Evolutionary conservation across 2,797 vertebrate species (phyloP), one percentile per base, ranked within the genome.

Genomic region (Lophotriccus pileatus): DNA sequence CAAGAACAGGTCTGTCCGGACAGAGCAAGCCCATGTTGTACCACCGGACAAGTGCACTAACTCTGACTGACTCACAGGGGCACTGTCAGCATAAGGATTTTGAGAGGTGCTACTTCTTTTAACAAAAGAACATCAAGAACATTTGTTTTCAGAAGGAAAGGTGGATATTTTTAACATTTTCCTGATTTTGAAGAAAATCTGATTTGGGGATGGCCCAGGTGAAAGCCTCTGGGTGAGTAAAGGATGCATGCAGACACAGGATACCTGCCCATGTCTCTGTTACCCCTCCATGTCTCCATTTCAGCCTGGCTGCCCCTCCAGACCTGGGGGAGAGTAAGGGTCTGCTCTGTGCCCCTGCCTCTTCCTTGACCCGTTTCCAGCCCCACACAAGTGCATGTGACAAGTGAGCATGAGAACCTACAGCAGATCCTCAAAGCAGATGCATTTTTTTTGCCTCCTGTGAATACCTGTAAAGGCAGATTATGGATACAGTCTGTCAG

Each of bases 51-150:
- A 59, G 88, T 46, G 92, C 86, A 91, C 66, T 90, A 73, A 90
- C 91, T 23, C 74, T 0, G 11, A 1, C 76, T 3, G 73, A 91
- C 95, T 95, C 95, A 93, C 70, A 96, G 96, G 74, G 94, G 96
- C 96, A 95, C 96, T 82, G 14, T 89, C 86, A 84, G 77, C 77
- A 6, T 7, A 9, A 82, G 75, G 10, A 82, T 79, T 32, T 30
- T 14, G 32, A 59, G 67, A 90, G 34, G 28, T 10, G 43, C 34
- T 64, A 5, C 55, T 17, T n/a, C 50, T 78, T 67, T 47, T 27
- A 30, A 25, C 44, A 62, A 68, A 46, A 41, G 30, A 82, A 81
- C 2, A 1, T 3, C 68, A 28, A 52, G 64, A 41, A n/a, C 46
- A 4, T n/a, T 34, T 41, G 19, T 30, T 74, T 60, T 56, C 68